Evolutionary conservation across 2,797 vertebrate genomes (phyloP).

Genomic region (Lepus oiostolus): DNA sequence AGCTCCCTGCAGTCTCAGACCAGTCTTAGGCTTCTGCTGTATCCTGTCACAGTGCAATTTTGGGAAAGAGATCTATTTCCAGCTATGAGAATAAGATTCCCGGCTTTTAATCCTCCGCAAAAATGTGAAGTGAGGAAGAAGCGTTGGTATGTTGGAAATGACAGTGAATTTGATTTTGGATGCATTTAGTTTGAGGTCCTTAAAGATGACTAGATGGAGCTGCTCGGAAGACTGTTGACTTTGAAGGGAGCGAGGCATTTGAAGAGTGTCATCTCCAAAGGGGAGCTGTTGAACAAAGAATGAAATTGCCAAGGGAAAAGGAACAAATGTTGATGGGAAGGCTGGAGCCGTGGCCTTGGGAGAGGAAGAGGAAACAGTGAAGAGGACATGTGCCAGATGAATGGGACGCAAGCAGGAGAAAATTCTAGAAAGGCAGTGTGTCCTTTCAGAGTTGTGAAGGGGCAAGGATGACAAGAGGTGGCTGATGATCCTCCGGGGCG

Average conservation of each 20-base stretch:
- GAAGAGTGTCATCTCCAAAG: not conserved
- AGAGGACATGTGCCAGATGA: not conserved
- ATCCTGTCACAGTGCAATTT: not conserved
- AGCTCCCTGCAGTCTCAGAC: not conserved
- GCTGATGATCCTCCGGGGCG: not conserved
- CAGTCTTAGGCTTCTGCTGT: not conserved
- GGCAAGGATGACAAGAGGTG: not conserved
- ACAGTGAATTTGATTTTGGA: not conserved
- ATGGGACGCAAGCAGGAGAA: not conserved
- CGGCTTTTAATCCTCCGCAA: not conserved
- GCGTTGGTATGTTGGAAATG: not conserved
- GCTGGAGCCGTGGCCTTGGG: not conserved
- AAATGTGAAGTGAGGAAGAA: not conserved
- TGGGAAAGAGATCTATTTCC: not conserved
- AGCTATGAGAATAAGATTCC: not conserved
- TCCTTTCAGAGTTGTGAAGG: not conserved
- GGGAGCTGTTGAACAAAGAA: not conserved
- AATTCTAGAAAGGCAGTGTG: not conserved
- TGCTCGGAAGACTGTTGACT: not conserved
- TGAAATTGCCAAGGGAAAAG: not conserved
- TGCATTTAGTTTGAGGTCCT: not conserved
- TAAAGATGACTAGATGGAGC: not conserved
- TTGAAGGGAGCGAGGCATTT: not conserved
- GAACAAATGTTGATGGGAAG: not conserved
- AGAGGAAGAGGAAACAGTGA: not conserved